Evolutionary conservation across 2,888 invertebrate species (phyloP).

Genomic region (Tiliacea citrago): DNA sequence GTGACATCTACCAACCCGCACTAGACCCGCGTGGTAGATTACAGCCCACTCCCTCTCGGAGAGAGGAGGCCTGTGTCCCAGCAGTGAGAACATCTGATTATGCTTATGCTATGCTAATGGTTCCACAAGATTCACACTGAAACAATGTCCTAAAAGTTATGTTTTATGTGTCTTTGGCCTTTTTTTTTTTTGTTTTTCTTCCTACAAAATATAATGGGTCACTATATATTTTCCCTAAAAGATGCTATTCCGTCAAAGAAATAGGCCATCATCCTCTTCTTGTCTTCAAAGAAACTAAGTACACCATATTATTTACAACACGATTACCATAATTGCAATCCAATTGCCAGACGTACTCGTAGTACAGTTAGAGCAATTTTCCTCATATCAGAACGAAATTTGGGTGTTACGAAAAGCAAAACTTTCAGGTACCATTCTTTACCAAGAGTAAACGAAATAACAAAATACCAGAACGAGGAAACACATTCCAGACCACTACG

Average conservation of each 20-base stretch:
- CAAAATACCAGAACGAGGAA: constrained; percentile 4
- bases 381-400: background rate
- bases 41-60: too few relatives aligned
- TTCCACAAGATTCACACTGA: background rate
- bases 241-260: background rate
- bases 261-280: background rate
- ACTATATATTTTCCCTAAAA: background rate
- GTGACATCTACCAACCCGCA: too few relatives aligned
- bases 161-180: too few relatives aligned
- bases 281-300: background rate
- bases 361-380: background rate
- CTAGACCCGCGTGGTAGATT: too few relatives aligned
- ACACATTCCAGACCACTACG: constrained; percentile 17
- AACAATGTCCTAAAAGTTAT: background rate
- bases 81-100: too few relatives aligned
- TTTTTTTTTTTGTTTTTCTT: background rate
- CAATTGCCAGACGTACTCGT: too few relatives aligned
- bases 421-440: too few relatives aligned
- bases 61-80: too few relatives aligned
- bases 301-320: background rate
- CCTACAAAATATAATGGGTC: background rate
- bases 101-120: too few relatives aligned
- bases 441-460: constrained; percentile 8
- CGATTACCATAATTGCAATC: background rate
- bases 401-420: background rate